Conservation (phyloP, 2,888 invertebrate species). For the Onthophagus sagittarius region DNA sequence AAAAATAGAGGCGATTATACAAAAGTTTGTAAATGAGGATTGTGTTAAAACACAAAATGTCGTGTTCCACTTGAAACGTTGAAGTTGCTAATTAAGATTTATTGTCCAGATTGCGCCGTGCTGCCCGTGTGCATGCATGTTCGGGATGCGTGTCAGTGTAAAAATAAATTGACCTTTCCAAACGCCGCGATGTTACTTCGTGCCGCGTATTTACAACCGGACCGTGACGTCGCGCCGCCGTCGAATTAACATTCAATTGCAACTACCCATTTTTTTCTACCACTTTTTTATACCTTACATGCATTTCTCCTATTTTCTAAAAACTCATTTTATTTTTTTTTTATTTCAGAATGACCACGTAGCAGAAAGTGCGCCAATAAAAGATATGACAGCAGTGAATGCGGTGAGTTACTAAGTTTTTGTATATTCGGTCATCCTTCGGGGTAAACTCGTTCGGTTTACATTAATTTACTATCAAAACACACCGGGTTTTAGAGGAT, state of each 20-base stretch:
- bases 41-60: background rate
- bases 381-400: constrained; percentile 63
- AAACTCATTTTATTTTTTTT: constrained; percentile 10
- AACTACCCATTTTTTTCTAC: background rate
- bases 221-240: background rate
- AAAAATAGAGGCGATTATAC: background rate
- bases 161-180: constrained; percentile 34
- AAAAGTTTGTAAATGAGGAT: background rate
- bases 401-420: constrained; percentile 52
- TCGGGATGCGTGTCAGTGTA: constrained; percentile 32
- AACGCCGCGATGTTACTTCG: constrained; percentile 19
- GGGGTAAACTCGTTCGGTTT: background rate
- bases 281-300: background rate
- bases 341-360: constrained; percentile 47
- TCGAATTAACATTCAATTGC: background rate
- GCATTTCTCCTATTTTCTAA: background rate
- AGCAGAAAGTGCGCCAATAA: constrained; percentile 47
- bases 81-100: background rate
- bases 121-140: constrained; percentile 26
- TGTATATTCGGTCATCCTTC: background rate
- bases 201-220: background rate
- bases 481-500: background rate
- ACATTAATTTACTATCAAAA: background rate
- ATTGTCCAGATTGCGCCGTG: background rate
- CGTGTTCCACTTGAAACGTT: background rate